Evolutionary conservation across 2,888 invertebrate species (phyloP).

Genomic region (Clusia tigrina): DNA sequence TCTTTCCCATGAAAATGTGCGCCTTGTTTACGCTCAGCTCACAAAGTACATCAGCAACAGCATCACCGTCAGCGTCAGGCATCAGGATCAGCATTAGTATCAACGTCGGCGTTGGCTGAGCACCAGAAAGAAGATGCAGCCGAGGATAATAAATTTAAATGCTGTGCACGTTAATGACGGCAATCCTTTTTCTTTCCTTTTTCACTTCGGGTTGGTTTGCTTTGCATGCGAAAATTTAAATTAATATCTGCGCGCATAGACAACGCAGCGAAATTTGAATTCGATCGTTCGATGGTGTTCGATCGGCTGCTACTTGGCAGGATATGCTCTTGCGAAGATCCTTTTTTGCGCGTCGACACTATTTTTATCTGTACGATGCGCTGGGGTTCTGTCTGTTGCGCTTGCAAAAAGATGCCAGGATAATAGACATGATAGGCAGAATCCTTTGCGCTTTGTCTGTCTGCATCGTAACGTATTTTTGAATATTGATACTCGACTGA

Average conservation of each 20-base stretch:
- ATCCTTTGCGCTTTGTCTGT: too few relatives aligned
- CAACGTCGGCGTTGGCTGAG: background rate
- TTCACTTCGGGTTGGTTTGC: constrained; percentile 19
- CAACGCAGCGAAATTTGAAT: constrained; percentile 28
- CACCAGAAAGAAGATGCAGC: constrained; percentile 60
- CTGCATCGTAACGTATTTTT: constrained; percentile 25
- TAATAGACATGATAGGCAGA: background rate
- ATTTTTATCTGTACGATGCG: constrained; percentile 19
- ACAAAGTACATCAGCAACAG: constrained; percentile 56
- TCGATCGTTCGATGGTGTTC: constrained; percentile 27
- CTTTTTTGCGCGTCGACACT: background rate
- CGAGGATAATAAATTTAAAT: constrained; percentile 55
- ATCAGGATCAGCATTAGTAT: background rate
- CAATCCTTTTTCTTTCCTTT: constrained; percentile 14
- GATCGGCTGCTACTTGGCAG: background rate
- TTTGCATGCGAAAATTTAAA: constrained; percentile 60
- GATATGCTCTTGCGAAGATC: constrained; percentile 8
- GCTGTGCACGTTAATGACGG: constrained; percentile 25
- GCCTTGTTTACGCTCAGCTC: constrained; percentile 36
- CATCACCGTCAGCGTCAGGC: constrained; percentile 31
- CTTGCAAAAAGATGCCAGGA: background rate
- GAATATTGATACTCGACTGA: constrained; percentile 27
- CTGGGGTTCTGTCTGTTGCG: constrained; percentile 15
- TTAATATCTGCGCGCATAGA: constrained; percentile 39
- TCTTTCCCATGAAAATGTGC: constrained; percentile 58